Base-by-base conservation (phyloP, 2,113 vertebrate genomes). In the Sitta europaea region DNA sequence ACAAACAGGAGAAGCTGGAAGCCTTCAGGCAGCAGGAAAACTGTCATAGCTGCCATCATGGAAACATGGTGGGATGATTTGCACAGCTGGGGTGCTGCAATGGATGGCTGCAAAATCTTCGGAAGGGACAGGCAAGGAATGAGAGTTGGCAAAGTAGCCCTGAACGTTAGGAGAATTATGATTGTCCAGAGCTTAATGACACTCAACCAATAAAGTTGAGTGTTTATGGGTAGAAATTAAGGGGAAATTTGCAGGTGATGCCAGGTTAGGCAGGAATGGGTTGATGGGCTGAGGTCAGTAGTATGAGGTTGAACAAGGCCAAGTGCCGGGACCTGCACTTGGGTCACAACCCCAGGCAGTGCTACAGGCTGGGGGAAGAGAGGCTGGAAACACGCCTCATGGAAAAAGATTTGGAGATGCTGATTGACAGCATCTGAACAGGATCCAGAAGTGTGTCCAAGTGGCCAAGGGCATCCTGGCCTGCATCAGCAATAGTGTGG, bases 291-390 rank as follows among this genome's bases (percentile, higher is more conserved):
- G 0, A 57, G 50, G 11, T 33, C 33, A 67, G 21, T 2, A 38
- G 27, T 12, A 58, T 14, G 33, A 24, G 11, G 33, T 1, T 51
- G 28, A 73, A 80, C 12, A 66, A 50, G 50, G 43, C 23, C 27
- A 73, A 33, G 19, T 24, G 6, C 28, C 0, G 0, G 24, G 4
- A n/a, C 13, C 19, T 66, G 19, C 63, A n/a, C 23, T 5, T n/a
- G 33, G 7, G 15, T 29, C 28, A 24, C 59, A 73, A 45, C 7
- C 9, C 9, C 24, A 59, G 9, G 13, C 16, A 53, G 29, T 0
- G 2, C 29, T 53, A 47, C 20, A 59, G 38, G 20, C 11, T 12
- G 4, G 53, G 19, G 13, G 4, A 33, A 53, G 28, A 74, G 20
- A 25, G n/a, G 45, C 7, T 74, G 45, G 23, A 38, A 74, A 74